Evolutionary conservation across 2,797 vertebrate genomes (phyloP).

Genomic region (Chelonia mydas): DNA sequence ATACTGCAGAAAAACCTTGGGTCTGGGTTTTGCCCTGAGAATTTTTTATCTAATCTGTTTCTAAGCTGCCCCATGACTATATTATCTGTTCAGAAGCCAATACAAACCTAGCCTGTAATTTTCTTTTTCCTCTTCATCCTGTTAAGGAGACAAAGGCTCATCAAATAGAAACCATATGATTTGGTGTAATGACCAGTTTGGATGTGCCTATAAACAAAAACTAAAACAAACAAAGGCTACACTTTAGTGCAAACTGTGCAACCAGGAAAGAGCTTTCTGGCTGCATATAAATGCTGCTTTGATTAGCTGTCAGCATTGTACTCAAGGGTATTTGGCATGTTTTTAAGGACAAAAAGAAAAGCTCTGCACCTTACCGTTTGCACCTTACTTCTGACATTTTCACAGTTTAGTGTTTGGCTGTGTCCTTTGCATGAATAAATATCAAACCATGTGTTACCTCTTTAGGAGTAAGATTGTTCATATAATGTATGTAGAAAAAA

Average conservation of each 20-base stretch:
- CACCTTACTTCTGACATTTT: not conserved
- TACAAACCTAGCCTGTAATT: not conserved
- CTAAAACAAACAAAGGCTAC: not conserved
- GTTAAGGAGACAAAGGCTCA: not conserved
- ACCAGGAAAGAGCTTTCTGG: not conserved
- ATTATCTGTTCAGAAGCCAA: not conserved
- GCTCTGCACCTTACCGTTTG: not conserved
- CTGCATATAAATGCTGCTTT: not conserved
- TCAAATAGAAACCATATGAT: not conserved
- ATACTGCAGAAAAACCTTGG: not conserved
- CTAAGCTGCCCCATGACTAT: not conserved
- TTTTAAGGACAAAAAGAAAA: not conserved
- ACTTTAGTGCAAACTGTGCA: not conserved
- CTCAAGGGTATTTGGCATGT: not conserved
- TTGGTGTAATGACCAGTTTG: not conserved
- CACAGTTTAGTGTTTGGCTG: not conserved
- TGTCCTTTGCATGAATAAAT: not conserved
- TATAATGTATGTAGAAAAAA: fast-evolving
- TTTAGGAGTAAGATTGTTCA: not conserved
- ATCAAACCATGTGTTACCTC: not conserved
- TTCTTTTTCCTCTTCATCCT: not conserved
- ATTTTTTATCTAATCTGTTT: not conserved
- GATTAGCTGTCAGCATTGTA: not conserved
- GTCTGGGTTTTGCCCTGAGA: not conserved
- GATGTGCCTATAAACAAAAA: not conserved